A percentile compares a stretch with the other conserved stretches of the same genome.
Conservation (phyloP, 92 coral and sea anemone species). For the Umimayanthus kanabou region DNA sequence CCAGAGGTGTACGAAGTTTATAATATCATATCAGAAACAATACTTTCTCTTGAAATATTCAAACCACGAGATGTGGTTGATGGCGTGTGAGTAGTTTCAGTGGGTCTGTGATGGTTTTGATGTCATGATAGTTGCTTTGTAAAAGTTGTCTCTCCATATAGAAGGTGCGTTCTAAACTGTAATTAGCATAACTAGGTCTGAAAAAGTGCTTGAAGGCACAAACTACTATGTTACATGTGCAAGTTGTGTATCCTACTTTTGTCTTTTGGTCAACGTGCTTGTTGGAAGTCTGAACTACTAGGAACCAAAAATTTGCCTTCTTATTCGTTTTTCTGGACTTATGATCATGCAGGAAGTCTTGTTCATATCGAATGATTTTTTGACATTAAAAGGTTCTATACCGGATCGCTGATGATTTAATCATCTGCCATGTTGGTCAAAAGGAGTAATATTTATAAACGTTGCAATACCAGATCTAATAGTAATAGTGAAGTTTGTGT, state of each 20-base stretch:
- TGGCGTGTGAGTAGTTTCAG: background rate
- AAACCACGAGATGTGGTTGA: background rate
- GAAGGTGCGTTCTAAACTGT: background rate
- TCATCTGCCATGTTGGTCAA: background rate
- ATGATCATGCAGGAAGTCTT: background rate
- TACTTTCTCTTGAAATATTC: background rate
- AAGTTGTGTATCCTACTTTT: background rate
- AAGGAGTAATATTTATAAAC: background rate
- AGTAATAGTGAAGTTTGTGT: background rate
- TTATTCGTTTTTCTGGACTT: background rate
- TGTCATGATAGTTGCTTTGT: background rate
- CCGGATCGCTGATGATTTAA: background rate
- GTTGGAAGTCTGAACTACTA: background rate
- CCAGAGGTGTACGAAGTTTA: background rate
- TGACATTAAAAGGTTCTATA: background rate
- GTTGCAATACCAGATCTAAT: background rate
- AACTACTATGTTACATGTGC: conserved; percentile 1
- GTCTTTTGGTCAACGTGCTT: background rate
- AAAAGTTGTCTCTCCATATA: background rate
- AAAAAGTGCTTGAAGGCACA: background rate
- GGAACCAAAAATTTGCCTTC: background rate
- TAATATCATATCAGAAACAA: background rate
- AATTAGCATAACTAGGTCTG: background rate
- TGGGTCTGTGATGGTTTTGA: background rate
- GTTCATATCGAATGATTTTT: background rate